Evolutionary conservation across 2,113 vertebrate genomes (phyloP).

Genomic region (Equus quagga): DNA sequence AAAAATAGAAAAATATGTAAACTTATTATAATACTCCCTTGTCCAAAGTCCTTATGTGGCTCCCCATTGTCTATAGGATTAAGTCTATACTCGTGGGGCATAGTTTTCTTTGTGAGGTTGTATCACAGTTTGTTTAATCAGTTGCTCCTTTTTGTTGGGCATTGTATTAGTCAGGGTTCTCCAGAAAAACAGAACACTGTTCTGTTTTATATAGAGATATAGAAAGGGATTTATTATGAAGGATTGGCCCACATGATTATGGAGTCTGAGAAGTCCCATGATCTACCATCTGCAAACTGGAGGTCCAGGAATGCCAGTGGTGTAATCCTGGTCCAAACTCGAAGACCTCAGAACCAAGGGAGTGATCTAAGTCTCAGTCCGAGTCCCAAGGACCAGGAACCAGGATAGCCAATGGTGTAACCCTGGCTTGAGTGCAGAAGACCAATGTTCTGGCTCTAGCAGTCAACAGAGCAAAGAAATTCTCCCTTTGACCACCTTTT

Average conservation of each 20-base stretch:
- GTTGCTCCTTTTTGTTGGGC: background rate
- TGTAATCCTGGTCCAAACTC: background rate
- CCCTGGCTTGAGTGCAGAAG: background rate
- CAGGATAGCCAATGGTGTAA: background rate
- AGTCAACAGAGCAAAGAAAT: background rate
- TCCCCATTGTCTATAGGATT: background rate
- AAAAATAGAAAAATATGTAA: background rate
- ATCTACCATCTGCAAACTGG: background rate
- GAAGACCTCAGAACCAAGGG: background rate
- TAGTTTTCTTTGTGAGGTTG: background rate
- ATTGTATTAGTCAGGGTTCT: background rate
- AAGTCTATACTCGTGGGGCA: background rate
- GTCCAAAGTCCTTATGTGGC: background rate
- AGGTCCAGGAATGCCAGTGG: background rate
- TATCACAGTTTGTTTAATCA: background rate
- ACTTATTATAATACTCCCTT: background rate
- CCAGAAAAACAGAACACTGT: background rate
- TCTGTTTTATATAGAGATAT: background rate
- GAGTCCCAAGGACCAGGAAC: too few relatives aligned
- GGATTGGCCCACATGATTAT: background rate
- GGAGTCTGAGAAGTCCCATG: background rate
- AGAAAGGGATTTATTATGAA: background rate
- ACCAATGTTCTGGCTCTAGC: background rate
- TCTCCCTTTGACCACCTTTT: background rate
- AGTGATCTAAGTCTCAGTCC: background rate